phyloP scores from a whole-genome alignment of 1,140 invertebrate species.

The Cephus cinctus region DNA sequence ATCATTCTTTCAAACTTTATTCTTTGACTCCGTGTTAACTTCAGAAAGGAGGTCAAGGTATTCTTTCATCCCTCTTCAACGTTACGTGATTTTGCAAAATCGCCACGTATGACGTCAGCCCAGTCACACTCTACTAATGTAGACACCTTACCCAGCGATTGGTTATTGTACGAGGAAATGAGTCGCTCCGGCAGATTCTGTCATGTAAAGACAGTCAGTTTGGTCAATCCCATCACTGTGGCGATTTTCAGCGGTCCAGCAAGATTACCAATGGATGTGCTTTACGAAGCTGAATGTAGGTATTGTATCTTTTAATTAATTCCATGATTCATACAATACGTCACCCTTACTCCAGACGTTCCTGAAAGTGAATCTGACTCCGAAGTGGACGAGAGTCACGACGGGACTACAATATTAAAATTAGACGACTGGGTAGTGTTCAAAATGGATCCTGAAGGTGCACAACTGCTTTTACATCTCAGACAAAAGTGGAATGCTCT shows the following conservation, averaged over 20 bases:
- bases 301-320: not conserved
- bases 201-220: slow-evolving; percentile 72
- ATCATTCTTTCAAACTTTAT: not conserved
- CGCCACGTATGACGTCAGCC: slow-evolving; percentile 39
- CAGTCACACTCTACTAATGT: slow-evolving; percentile 50
- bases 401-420: slow-evolving; percentile 62
- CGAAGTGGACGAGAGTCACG: slow-evolving; percentile 63
- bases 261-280: slow-evolving; percentile 63
- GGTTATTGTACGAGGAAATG: slow-evolving; percentile 85
- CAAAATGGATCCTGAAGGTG: slow-evolving; percentile 66
- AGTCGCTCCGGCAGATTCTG: slow-evolving; percentile 64
- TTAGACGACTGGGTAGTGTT: slow-evolving; percentile 84
- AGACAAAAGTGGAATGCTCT: slow-evolving; percentile 78
- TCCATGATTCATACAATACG: not conserved
- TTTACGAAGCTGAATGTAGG: slow-evolving; percentile 58
- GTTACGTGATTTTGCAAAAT: slow-evolving; percentile 56
- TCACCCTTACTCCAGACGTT: slow-evolving; percentile 28
- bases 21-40: slow-evolving; percentile 7
- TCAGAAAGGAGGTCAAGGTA: slow-evolving; percentile 72
- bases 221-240: slow-evolving; percentile 78
- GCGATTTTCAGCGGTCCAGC: slow-evolving; percentile 75
- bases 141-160: slow-evolving; percentile 69
- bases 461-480: slow-evolving; percentile 68
- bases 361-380: slow-evolving; percentile 61
- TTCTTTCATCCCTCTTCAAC: slow-evolving; percentile 75